Evolutionary conservation across 2,888 invertebrate genomes (phyloP).

Genomic region (Gandaritis pyraliata): DNA sequence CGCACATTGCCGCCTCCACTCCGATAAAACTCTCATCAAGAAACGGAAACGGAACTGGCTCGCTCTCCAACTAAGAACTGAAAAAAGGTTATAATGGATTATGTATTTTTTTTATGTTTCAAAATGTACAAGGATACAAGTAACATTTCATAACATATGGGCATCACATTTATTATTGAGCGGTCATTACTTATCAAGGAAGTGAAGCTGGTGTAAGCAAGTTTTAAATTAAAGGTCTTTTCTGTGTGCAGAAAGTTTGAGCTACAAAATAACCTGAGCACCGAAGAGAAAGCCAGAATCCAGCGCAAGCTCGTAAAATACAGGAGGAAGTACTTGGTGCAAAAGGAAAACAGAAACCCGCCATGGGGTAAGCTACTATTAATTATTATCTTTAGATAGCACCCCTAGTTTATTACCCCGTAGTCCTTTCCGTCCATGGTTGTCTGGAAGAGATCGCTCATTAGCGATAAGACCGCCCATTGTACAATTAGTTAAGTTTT

Average conservation of each 20-base stretch:
- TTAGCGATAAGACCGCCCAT: too few species aligned
- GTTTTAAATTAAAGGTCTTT: not conserved
- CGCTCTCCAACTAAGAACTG: conserved; percentile 92
- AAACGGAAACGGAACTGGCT: conserved; percentile 93
- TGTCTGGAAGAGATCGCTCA: too few species aligned
- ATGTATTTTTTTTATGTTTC: not conserved
- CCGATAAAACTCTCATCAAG: conserved; percentile 94
- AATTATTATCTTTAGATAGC: not conserved
- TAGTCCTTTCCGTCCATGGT: too few species aligned
- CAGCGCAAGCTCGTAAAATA: conserved; percentile 93
- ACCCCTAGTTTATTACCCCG: too few species aligned
- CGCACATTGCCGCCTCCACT: conserved; percentile 97
- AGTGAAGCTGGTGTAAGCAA: too few species aligned
- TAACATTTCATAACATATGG: too few species aligned
- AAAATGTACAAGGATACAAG: too few species aligned
- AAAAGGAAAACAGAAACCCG: conserved; percentile 89
- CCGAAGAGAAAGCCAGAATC: conserved; percentile 89
- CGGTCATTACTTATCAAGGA: too few species aligned
- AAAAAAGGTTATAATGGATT: conserved; percentile 83
- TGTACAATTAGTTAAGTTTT: too few species aligned
- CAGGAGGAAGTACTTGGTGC: conserved; percentile 90
- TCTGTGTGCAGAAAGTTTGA: conserved; percentile 76
- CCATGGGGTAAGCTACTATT: conserved; percentile 90
- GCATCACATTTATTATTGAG: too few species aligned
- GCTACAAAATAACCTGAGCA: conserved; percentile 85